These are phyloP conservation scores for Adoxophyes honmai DNA, from an alignment of 1,140 invertebrate genomes.

Conservation along the genomic window DNA sequence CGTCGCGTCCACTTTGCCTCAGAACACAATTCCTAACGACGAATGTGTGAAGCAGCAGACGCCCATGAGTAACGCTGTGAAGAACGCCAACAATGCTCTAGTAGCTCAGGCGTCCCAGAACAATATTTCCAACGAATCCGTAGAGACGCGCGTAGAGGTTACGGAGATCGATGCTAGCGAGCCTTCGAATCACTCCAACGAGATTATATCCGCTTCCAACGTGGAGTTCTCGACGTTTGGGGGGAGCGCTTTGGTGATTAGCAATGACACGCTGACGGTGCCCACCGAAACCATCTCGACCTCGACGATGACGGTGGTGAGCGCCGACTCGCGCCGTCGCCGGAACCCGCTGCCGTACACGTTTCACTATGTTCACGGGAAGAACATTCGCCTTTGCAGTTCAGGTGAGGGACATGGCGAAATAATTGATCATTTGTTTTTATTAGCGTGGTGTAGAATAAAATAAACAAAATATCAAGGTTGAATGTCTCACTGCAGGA, in stretches of 20 bases:
- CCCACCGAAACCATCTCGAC: not conserved
- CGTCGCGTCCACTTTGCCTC: conserved; percentile 27
- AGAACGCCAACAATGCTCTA: conserved; percentile 13
- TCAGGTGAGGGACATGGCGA: conserved; percentile 37
- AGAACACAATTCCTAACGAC: conserved; percentile 27
- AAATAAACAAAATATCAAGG: no score
- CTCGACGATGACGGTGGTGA: not conserved
- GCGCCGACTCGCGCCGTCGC: conserved; percentile 17
- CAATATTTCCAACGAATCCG: not conserved
- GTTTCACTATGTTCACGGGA: conserved; percentile 51
- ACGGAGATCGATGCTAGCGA: not conserved
- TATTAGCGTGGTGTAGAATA: no score
- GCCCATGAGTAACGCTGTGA: conserved; percentile 3
- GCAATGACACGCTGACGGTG: conserved; percentile 7
- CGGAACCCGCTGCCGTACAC: conserved; percentile 39
- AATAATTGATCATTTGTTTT: no score
- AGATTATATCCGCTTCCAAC: not conserved
- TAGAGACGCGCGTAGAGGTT: not conserved
- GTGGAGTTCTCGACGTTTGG: not conserved
- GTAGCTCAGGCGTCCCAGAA: not conserved
- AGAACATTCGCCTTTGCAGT: conserved; percentile 51
- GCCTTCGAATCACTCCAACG: not conserved
- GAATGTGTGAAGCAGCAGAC: conserved; percentile 16
- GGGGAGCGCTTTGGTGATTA: not conserved
- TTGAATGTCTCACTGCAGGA: no score